Base-by-base conservation (phyloP, 2,113 vertebrate genomes). In the Myiagra hebetior region DNA sequence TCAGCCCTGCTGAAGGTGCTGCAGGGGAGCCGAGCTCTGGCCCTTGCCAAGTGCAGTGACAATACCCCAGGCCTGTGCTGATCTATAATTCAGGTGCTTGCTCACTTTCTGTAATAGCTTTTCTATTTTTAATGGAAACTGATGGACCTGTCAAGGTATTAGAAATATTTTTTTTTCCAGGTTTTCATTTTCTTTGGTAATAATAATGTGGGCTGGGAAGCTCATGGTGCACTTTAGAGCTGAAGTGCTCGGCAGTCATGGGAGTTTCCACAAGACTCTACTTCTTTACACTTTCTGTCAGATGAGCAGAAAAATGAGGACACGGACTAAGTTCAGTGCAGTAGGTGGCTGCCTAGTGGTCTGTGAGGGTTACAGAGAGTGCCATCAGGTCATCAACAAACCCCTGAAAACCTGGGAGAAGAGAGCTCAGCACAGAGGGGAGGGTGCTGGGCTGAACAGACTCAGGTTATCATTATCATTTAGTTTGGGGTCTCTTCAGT, bases 111-210 rank as follows among this genome's bases (percentile, higher is more conserved):
- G 10, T 91, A 85, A 83, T 80, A 69, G 78, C 67, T 87, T 77
- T 80, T 91, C n/a, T 83, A 49, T 91, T 83, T 94, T 91, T 95
- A 95, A 95, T 91, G 91, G 85, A 53, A 73, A 60, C 57, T 46
- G 93, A 91, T 82, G 62, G 74, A 35, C 27, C 50, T 94, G 78
- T 76, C 74, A 79, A 62, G 31, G n/a, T 76, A 57, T 77, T 88
- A 52, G 63, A 92, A 83, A 85, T 46, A 65, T 76, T 70, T 91
- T 94, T 79, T 67, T 67, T 26, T 1, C 19, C 42, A 55, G 16
- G 56, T 80, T 89, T 92, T 76, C 5, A 0, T 92, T 93, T 91
- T 89, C 88, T 89, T 92, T 94, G 68, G 47, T 60, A 81, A 50
- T 82, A 85, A 86, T 87, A 86, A 68, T 1, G 19, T 90, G 53